Conservation (phyloP, 2,113 vertebrate genomes). For the Oceanites oceanicus region DNA sequence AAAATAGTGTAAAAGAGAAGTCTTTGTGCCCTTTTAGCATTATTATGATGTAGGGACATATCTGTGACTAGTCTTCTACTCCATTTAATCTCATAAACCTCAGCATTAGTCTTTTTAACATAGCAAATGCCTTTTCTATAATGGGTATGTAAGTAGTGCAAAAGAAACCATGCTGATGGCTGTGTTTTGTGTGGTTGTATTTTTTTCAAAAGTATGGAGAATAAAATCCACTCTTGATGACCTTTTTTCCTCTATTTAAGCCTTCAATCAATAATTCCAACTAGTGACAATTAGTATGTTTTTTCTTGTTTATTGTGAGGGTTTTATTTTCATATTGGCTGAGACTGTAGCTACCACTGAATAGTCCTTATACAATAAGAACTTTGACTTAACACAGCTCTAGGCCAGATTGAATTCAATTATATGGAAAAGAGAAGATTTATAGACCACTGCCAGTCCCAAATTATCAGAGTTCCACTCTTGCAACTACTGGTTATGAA, state of each 20-base stretch:
- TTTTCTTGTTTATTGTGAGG: background rate
- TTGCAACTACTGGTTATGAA: background rate
- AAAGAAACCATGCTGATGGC: background rate
- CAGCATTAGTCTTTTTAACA: background rate
- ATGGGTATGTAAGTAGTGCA: background rate
- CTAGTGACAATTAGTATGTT: background rate
- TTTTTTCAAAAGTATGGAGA: background rate
- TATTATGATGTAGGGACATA: background rate
- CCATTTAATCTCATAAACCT: background rate
- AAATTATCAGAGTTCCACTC: background rate
- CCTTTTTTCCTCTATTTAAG: background rate
- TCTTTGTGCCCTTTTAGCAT: background rate
- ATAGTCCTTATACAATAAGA: background rate
- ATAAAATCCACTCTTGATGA: background rate
- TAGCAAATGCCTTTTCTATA: background rate
- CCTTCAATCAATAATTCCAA: background rate
- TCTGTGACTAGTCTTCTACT: background rate
- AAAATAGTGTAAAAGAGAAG: background rate
- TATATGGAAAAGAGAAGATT: background rate
- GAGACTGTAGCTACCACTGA: background rate
- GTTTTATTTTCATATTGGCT: background rate
- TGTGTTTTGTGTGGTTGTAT: background rate
- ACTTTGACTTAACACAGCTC: background rate
- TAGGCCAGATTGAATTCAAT: background rate
- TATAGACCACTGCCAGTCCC: background rate